Base-by-base conservation (phyloP, 2,888 invertebrate species). In the Melinopterus prodromus region DNA sequence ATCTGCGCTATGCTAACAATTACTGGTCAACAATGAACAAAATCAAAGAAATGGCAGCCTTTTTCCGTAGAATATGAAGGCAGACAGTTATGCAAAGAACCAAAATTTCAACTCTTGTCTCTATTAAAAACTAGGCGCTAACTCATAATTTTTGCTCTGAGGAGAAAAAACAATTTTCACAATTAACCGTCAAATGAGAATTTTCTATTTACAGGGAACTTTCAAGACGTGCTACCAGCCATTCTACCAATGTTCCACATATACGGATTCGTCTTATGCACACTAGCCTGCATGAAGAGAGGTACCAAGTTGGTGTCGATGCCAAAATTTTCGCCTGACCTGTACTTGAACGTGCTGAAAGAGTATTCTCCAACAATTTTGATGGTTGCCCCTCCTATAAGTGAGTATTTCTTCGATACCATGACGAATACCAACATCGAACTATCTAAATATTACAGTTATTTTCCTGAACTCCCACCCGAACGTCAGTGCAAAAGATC, bases 201-300 rank as follows among this genome's bases (percentile, higher is more conserved):
- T 26, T 26, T 26, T 26, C 26, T 26, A 3, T 2, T 88, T 89
- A 77, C 88, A 92, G 92, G 89, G 12, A 86, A 86, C 9, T 85
- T 87, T 77, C 95, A 95, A 89, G 94, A 95, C 78, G 89, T 93
- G 0, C 82, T 93, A 2, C 92, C 95, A 0, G 92, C 92, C 16
- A 91, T 97, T 15, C 88, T 97, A 77, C 97, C 97, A 0, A 93
- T 96, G 89, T 97, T 94, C 88, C 97, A 97, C 88, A 94, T 95
- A 79, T 97, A 95, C 86, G 96, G 96, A 0, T 89, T 95, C 71
- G 91, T 93, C 0, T 91, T 92, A 0, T 89, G 93, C 0, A 89
- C 92, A 1, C 88, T 95, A 83, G 85, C 93, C 2, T 91, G 92
- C 0, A 83, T 96, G 35, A 85, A 89, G 0, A 88, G 90, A 36